Conservation (phyloP, 2,797 vertebrate genomes). For the Lutjanus argentimaculatus region DNA sequence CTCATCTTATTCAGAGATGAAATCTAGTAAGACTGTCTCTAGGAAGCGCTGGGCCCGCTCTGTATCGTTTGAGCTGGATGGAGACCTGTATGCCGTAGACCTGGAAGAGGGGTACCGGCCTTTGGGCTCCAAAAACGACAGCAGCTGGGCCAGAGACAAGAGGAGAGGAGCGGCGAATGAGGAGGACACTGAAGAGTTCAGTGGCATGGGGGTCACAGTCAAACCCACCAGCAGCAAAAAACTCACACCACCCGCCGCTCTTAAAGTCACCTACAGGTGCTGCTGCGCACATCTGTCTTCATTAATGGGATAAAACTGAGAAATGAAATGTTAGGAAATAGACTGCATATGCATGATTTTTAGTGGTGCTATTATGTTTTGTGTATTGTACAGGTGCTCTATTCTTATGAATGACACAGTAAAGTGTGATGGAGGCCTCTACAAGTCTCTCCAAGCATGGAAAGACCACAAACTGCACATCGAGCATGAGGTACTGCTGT, state of each 20-base stretch:
- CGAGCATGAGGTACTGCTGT: conserved; percentile 92
- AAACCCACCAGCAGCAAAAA: conserved; percentile 81
- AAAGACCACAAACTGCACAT: conserved; percentile 99
- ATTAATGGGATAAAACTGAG: not conserved
- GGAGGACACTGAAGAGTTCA: conserved; percentile 85
- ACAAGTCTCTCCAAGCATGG: conserved; percentile 95
- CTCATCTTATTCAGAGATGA: conserved; percentile 87
- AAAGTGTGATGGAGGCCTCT: conserved; percentile 92
- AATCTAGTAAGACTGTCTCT: conserved; percentile 81
- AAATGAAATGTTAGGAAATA: not conserved
- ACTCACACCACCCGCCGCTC: conserved; percentile 85
- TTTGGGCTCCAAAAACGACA: conserved; percentile 84
- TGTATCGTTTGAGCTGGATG: conserved; percentile 86
- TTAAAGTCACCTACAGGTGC: conserved; percentile 95
- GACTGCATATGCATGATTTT: not conserved
- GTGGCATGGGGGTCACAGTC: conserved; percentile 89
- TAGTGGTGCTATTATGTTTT: conserved; percentile 4
- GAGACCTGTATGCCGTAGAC: conserved; percentile 86
- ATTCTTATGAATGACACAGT: conserved; percentile 95
- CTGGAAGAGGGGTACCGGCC: conserved; percentile 86
- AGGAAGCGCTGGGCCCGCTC: conserved; percentile 92
- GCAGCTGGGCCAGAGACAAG: conserved; percentile 79
- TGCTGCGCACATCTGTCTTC: not conserved
- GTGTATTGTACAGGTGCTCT: conserved; percentile 88
- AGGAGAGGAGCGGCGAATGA: conserved; percentile 56